A percentile compares a stretch with the other conserved stretches of the same genome.
Evolutionary conservation across 1,140 invertebrate genomes (phyloP).

Genomic region (Calycopis cecrops): DNA sequence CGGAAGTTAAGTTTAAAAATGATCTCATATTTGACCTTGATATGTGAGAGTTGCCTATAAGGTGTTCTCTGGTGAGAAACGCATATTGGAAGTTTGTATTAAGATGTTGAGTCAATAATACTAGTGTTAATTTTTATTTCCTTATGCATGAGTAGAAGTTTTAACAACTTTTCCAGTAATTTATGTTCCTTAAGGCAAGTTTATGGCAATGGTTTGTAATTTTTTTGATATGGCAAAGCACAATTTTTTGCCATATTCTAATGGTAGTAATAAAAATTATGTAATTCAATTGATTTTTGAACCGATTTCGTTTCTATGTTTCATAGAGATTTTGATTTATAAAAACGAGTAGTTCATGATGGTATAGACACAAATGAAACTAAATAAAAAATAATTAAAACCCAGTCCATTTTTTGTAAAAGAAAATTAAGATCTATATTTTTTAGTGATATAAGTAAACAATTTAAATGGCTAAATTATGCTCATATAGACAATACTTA

Average conservation of each 20-base stretch:
- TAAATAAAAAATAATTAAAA: too few species aligned
- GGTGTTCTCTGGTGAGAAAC: background rate
- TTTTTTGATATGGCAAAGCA: background rate
- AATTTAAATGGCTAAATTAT: conserved; percentile 17
- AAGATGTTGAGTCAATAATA: background rate
- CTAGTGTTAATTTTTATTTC: conserved; percentile 24
- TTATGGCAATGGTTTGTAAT: conserved; percentile 45
- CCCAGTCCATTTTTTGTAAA: too few species aligned
- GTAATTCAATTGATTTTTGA: background rate
- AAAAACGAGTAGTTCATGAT: too few species aligned
- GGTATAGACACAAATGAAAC: too few species aligned
- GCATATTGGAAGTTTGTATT: background rate
- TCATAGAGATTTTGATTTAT: too few species aligned
- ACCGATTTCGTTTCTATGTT: too few species aligned
- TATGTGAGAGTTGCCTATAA: conserved; percentile 53
- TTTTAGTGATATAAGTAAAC: conserved; percentile 6
- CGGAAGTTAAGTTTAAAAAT: conserved; percentile 71
- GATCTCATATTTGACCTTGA: conserved; percentile 76
- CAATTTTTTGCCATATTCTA: conserved; percentile 1
- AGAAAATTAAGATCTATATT: background rate
- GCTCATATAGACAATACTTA: conserved; percentile 52
- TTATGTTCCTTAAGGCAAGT: conserved; percentile 39
- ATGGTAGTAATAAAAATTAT: background rate
- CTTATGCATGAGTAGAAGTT: conserved; percentile 30
- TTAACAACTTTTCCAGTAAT: conserved; percentile 31